Percentiles rank a stretch among this genome's conserved stretches.
Conservation (phyloP, 2,113 vertebrate species). For the pig (Sus scrofa) region DNA sequence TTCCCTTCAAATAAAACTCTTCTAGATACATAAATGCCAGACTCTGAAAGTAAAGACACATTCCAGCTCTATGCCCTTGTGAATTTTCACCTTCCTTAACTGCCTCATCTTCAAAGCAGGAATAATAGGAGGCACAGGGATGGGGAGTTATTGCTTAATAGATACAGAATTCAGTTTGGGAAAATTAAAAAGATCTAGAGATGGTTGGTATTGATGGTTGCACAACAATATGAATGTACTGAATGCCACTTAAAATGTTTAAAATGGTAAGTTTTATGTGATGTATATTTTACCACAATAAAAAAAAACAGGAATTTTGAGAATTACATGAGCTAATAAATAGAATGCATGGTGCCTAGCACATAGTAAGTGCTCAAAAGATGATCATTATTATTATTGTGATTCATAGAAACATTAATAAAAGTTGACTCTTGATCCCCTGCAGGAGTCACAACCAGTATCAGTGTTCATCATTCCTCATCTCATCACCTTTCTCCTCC, state of each 20-base stretch:
- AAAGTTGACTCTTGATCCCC: background rate
- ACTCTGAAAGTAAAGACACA: background rate
- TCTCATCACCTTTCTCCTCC: background rate
- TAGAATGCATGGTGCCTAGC: background rate
- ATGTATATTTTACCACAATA: background rate
- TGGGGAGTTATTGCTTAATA: background rate
- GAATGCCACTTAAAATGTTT: background rate
- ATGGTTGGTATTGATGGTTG: background rate
- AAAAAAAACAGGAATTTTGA: background rate
- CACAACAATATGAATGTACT: background rate
- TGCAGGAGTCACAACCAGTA: background rate
- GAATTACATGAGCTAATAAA: background rate
- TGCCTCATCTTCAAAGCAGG: background rate
- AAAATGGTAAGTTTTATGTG: background rate
- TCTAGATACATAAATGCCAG: background rate
- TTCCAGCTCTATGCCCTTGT: background rate
- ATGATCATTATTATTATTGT: background rate
- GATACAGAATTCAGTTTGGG: background rate
- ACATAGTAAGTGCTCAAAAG: background rate
- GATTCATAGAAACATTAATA: background rate
- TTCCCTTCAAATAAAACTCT: conserved; percentile 6
- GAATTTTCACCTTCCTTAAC: background rate
- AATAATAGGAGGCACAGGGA: background rate
- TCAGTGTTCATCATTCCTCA: background rate
- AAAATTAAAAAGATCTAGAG: background rate